phyloP scores from a whole-genome alignment of 2,888 invertebrate genomes.

The Cordilura impudica region DNA sequence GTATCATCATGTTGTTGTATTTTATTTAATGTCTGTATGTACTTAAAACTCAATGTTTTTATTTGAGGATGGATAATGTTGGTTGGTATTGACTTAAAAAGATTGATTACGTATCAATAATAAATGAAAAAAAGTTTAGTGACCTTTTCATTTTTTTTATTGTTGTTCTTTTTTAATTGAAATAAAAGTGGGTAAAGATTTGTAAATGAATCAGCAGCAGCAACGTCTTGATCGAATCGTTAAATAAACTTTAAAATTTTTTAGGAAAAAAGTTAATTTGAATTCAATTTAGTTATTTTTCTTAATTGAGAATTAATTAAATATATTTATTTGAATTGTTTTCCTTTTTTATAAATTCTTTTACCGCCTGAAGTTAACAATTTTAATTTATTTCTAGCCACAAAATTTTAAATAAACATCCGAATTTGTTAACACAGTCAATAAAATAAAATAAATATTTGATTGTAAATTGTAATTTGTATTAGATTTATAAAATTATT shows the following conservation, averaged over 20 bases:
- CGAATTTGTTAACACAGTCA: not conserved
- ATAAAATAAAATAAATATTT: not conserved
- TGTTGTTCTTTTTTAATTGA: not conserved
- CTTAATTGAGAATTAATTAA: too few species aligned
- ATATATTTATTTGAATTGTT: too few species aligned
- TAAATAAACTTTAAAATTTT: too few species aligned
- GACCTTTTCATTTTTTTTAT: not conserved
- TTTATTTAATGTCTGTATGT: slow-evolving; percentile 53
- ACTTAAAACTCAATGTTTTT: slow-evolving; percentile 6
- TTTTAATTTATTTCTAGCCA: not conserved
- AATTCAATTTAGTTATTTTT: too few species aligned
- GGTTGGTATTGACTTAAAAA: slow-evolving; percentile 53
- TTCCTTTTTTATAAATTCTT: not conserved
- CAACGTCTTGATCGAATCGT: too few species aligned
- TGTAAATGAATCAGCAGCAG: not conserved
- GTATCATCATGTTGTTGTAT: slow-evolving; percentile 32
- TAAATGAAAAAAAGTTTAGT: slow-evolving; percentile 47
- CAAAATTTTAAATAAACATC: not conserved
- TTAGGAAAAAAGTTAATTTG: too few species aligned
- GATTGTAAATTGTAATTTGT: not conserved
- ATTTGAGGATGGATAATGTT: slow-evolving; percentile 28
- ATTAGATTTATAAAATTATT: slow-evolving; percentile 24
- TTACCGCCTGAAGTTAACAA: not conserved
- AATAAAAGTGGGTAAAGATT: slow-evolving; percentile 18
- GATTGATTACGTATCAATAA: slow-evolving; percentile 61